These are phyloP conservation scores for Arenaria interpres DNA, from an alignment of 2,113 vertebrate genomes.

Conservation along the genomic window DNA sequence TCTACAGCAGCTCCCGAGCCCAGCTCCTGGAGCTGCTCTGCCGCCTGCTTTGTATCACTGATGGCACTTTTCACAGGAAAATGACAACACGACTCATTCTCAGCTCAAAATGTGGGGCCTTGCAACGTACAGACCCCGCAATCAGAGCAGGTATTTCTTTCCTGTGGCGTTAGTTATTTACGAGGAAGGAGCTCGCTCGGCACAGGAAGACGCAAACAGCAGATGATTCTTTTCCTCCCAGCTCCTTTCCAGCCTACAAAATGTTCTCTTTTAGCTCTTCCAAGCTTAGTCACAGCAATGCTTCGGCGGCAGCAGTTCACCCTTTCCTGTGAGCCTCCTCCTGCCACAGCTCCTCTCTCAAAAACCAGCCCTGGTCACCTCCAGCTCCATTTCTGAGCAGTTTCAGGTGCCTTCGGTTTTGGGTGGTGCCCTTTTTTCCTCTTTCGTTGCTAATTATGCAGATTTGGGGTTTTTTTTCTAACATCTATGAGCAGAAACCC, in stretches of 20 bases:
- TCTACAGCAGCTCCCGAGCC: neutral
- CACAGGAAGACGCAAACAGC: neutral
- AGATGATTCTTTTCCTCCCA: neutral
- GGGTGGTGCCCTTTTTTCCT: neutral
- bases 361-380: neutral
- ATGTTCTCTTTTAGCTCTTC: neutral
- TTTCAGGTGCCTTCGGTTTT: accelerated
- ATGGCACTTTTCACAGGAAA: neutral
- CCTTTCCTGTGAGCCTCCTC: neutral
- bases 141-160: neutral
- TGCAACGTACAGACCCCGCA: neutral
- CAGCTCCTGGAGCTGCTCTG: neutral
- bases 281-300: neutral
- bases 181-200: neutral
- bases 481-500: neutral
- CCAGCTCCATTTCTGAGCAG: accelerated
- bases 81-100: neutral
- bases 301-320: neutral
- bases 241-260: constrained; percentile 37
- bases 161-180: neutral
- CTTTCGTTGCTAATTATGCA: neutral
- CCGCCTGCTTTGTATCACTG: neutral
- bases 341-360: neutral
- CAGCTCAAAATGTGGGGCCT: accelerated
- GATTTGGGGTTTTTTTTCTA: accelerated